Percentiles rank a stretch among this genome's conserved stretches.
Conservation (phyloP, 1,140 invertebrate genomes). For the Himalopsyche phryganea region DNA sequence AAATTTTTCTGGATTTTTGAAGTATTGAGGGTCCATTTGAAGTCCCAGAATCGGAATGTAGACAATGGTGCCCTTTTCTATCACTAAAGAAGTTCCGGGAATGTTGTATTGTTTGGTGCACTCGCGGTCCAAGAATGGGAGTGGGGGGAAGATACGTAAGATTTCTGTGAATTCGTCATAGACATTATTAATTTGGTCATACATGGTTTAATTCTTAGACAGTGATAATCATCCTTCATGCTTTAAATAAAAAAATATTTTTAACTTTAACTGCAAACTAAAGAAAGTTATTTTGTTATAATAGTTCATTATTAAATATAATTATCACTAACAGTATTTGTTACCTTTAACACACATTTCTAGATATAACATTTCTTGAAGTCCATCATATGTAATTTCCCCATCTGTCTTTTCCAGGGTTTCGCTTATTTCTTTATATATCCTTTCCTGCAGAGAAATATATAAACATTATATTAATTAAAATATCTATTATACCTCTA, state of each 20-base stretch:
- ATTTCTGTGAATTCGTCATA: conserved; percentile 56
- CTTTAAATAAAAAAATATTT: no score
- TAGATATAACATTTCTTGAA: conserved; percentile 45
- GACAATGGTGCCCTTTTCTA: conserved; percentile 10
- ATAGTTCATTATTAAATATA: no score
- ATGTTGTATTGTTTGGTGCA: conserved; percentile 53
- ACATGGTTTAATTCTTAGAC: no score
- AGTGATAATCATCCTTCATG: no score
- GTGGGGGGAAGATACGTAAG: conserved; percentile 57
- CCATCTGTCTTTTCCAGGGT: conserved; percentile 36
- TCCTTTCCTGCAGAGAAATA: conserved; percentile 39
- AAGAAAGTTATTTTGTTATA: no score
- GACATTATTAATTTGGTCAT: no score
- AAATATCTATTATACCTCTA: no score
- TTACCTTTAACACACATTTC: conserved; percentile 47
- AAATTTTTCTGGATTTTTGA: conserved; percentile 49
- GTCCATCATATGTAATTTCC: conserved; percentile 40
- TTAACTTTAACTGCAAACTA: no score
- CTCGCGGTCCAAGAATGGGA: conserved; percentile 54
- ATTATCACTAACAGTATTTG: no score
- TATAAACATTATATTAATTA: no score
- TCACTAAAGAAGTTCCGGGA: conserved; percentile 29
- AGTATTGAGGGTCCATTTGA: conserved; percentile 50
- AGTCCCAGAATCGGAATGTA: conserved; percentile 33
- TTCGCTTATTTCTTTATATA: conserved; percentile 53